Base-by-base conservation (phyloP, 1,140 invertebrate genomes). In the Bombus vancouverensis region DNA sequence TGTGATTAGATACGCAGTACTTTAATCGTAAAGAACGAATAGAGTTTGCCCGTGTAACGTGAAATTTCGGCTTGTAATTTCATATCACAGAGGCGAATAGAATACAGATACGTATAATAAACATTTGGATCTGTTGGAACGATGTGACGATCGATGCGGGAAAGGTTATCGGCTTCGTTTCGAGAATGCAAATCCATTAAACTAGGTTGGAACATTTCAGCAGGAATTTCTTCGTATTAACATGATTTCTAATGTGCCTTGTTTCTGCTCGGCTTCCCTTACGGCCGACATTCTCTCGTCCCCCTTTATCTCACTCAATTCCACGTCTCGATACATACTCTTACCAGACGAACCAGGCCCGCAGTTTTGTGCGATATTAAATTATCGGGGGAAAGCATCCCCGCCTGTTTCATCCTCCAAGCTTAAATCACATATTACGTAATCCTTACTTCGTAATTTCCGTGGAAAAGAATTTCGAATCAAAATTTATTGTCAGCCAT, bases 331-430 rank as follows among this genome's bases (percentile, higher is more conserved):
- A 91, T 91, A 91, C 87, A 90, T 88, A 91, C 86, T 92, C 89
- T 90, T 91, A 88, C 83, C 74, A 89, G 87, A 87, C 82, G 88
- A 92, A 86, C 80, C 92, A 89, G 87, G 83, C 87, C 88, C 91
- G 92, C 92, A 90, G 86, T 89, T 91, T 91, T 88, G 89, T 83
- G 86, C 88, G 88, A 92, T 94, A 94, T 94, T 94, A 92, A 93
- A 94, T 93, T 94, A 94, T 93, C 87, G 90, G 83, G 90, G 91
- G 90, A 91, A 88, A 87, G 83, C 88, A 85, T 87, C 78, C 89
- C 90, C 44, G 87, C 47, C 72, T 70, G 66, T 85, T 85, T 83
- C 88, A 89, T 71, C 72, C 84, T 83, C 72, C 88, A 92, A 89
- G 91, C 86, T 93, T 84, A 83, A 91, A 91, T 92, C 92, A 93